Conservation (phyloP, 1,140 invertebrate species). For the Anadara kagoshimensis region DNA sequence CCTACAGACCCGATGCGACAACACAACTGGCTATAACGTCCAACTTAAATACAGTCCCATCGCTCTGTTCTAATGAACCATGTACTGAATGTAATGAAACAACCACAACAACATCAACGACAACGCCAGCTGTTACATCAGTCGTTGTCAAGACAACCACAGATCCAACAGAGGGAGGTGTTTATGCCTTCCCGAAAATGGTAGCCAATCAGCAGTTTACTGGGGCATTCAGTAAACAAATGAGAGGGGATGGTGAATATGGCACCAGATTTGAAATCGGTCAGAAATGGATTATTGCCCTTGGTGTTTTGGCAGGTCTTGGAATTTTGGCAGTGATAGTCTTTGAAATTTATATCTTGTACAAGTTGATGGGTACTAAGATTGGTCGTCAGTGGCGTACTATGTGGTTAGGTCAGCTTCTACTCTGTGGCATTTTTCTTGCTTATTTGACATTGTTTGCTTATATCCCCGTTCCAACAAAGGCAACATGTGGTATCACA, state of each 20-base stretch:
- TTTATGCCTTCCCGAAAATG: conserved; percentile 28
- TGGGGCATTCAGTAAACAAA: conserved; percentile 43
- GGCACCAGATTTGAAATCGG: conserved; percentile 61
- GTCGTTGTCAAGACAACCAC: conserved; percentile 26
- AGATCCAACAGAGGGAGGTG: conserved; percentile 38
- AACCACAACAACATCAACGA: conserved; percentile 4
- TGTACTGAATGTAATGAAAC: conserved; percentile 51
- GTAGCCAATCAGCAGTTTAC: conserved; percentile 50
- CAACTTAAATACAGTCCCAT: not conserved
- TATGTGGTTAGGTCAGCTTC: conserved; percentile 92
- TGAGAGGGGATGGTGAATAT: conserved; percentile 29
- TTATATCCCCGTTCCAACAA: conserved; percentile 84
- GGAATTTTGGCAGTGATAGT: conserved; percentile 87
- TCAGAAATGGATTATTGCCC: conserved; percentile 90
- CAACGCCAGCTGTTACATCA: not conserved
- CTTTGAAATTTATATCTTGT: conserved; percentile 92
- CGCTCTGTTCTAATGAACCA: conserved; percentile 39
- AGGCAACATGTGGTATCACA: conserved; percentile 87
- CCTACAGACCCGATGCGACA: too few relatives aligned
- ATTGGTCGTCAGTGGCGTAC: conserved; percentile 82
- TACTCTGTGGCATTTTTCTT: conserved; percentile 89
- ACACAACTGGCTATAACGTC: too few relatives aligned
- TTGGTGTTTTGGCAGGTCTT: conserved; percentile 85
- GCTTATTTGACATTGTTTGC: conserved; percentile 87
- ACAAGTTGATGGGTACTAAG: conserved; percentile 88